phyloP scores from a whole-genome alignment of 1,140 invertebrate genomes.

The Hesperophylax magnus region DNA sequence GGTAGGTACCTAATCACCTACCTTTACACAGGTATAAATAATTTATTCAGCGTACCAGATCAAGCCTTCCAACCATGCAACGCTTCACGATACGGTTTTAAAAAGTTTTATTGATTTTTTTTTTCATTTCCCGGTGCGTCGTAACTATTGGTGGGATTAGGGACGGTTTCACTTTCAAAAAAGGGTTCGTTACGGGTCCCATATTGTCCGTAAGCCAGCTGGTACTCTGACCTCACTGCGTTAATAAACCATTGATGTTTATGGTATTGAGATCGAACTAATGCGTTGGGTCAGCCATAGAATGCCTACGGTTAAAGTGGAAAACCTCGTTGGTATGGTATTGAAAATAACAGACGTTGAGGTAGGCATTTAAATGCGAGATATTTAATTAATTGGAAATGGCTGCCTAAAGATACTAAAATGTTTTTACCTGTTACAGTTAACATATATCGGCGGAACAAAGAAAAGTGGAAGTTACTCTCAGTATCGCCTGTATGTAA shows the following conservation, averaged over 20 bases:
- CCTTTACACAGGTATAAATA: too few species aligned
- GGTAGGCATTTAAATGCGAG: too few species aligned
- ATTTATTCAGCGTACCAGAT: too few species aligned
- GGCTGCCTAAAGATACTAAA: too few species aligned
- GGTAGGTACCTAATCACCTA: too few species aligned
- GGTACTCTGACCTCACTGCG: constrained; percentile 42
- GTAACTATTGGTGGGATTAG: not conserved
- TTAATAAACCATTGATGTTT: constrained; percentile 51
- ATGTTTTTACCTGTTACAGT: too few species aligned
- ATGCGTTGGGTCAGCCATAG: constrained; percentile 15
- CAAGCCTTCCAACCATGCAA: not conserved
- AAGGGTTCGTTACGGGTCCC: constrained; percentile 3
- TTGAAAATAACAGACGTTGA: too few species aligned
- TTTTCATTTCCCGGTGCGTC: not conserved
- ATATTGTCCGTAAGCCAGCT: constrained; percentile 30
- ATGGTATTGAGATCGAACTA: constrained; percentile 42
- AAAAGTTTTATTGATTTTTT: not conserved
- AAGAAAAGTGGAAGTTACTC: too few species aligned
- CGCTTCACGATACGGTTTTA: not conserved
- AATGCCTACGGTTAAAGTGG: not conserved
- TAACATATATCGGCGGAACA: too few species aligned
- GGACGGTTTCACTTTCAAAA: constrained; percentile 40
- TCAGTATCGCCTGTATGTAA: too few species aligned
- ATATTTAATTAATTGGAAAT: too few species aligned
- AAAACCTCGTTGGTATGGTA: not conserved